Evolutionary conservation across 2,797 vertebrate genomes (phyloP).

Genomic region (Lerista edwardsae): DNA sequence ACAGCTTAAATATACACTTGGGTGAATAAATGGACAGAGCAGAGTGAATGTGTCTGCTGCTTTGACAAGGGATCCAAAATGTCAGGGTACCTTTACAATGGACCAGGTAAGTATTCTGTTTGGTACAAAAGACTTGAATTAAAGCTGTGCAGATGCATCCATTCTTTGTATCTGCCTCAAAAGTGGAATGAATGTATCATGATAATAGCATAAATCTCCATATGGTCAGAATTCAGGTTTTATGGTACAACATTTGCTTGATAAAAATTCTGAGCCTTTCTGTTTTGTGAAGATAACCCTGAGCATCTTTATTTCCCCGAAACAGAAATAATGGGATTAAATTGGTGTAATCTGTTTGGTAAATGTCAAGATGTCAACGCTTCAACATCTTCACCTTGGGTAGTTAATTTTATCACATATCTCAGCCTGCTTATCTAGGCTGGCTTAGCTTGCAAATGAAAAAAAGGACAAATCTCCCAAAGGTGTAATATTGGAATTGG

Average conservation of each 20-base stretch:
- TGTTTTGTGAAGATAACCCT: neutral
- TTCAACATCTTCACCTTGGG: neutral
- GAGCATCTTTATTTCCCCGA: neutral
- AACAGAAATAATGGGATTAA: neutral
- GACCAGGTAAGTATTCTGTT: neutral
- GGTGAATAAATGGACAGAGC: neutral
- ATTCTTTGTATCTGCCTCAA: neutral
- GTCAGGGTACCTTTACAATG: neutral
- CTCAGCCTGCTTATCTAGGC: neutral
- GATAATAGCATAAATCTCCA: neutral
- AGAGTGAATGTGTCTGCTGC: no score
- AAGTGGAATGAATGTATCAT: neutral
- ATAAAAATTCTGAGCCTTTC: neutral
- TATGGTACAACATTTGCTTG: neutral
- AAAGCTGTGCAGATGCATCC: neutral
- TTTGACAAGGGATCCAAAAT: neutral
- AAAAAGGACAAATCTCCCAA: neutral
- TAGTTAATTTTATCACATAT: neutral
- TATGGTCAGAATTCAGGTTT: neutral
- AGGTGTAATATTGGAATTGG: neutral
- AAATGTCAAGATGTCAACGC: neutral
- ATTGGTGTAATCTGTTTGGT: neutral
- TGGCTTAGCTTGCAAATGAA: neutral
- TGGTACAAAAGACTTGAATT: neutral
- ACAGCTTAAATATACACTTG: neutral